These are phyloP conservation scores for Matsumyia berberina DNA, from an alignment of 2,888 invertebrate species.

Conservation along the genomic window DNA sequence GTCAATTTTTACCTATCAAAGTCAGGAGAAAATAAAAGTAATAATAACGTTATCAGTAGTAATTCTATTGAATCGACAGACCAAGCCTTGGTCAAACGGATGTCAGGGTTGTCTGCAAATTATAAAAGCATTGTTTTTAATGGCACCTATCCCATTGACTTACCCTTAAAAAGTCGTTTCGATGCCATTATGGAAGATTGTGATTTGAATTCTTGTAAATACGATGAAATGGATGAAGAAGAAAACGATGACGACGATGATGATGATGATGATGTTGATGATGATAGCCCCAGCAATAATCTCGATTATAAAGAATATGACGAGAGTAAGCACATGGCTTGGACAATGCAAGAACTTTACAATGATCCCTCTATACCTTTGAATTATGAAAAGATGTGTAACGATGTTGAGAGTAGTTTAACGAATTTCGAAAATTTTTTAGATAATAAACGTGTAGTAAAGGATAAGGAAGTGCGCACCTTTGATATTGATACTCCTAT, in stretches of 20 bases:
- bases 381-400: conserved; percentile 83
- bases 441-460: conserved; percentile 77
- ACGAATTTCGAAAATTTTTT: conserved; percentile 82
- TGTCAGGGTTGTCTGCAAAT: conserved; percentile 25
- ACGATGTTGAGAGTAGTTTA: conserved; percentile 83
- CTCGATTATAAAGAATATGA: conserved; percentile 71
- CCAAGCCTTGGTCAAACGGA: conserved; percentile 45
- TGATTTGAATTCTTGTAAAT: conserved; percentile 81
- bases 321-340: conserved; percentile 80
- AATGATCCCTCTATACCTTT: conserved; percentile 83
- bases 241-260: conserved; percentile 79
- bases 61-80: conserved; percentile 30
- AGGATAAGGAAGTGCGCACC: conserved; percentile 80
- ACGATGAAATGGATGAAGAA: conserved; percentile 49
- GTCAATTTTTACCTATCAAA: conserved; percentile 66
- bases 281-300: conserved; percentile 77
- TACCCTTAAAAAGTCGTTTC: conserved; percentile 85
- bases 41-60: conserved; percentile 41
- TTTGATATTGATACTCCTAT: conserved; percentile 86
- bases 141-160: conserved; percentile 94
- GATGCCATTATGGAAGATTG: conserved; percentile 76
- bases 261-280: conserved; percentile 76
- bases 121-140: conserved; percentile 88
- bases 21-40: conserved; percentile 6
- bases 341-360: conserved; percentile 83